phyloP scores from a whole-genome alignment of 2,113 vertebrate species.

The Spizaetus ornatus region DNA sequence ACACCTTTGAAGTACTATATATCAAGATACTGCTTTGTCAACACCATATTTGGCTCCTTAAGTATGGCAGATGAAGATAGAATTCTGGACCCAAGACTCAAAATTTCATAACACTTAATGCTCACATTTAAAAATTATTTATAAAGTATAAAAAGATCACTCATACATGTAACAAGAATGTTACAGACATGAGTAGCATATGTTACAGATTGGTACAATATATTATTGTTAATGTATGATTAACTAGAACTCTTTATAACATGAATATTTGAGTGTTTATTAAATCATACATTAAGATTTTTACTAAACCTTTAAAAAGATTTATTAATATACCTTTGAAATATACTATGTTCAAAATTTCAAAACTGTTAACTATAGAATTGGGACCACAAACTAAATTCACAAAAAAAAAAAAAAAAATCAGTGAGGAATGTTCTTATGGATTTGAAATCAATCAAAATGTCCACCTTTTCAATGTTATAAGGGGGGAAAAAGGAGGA shows the following conservation, averaged over 20 bases:
- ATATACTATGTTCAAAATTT: not conserved
- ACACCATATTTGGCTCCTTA: not conserved
- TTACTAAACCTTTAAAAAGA: not conserved
- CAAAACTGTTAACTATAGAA: not conserved
- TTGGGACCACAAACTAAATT: not conserved
- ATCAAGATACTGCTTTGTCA: not conserved
- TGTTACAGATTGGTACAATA: not conserved
- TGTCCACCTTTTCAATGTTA: not conserved
- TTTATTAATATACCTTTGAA: not conserved
- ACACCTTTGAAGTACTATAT: not conserved
- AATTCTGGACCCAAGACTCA: not conserved
- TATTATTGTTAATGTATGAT: not conserved
- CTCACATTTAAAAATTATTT: not conserved
- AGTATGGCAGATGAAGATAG: not conserved
- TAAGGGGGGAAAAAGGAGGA: not conserved
- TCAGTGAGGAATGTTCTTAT: not conserved
- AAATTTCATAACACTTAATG: not conserved
- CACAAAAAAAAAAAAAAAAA: not conserved
- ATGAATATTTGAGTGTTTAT: not conserved
- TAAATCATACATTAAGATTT: not conserved
- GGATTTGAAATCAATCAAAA: not conserved
- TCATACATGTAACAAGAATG: fast-evolving
- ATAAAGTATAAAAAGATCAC: not conserved
- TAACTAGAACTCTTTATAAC: not conserved
- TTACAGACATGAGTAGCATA: not conserved